phyloP scores from a whole-genome alignment of 2,797 vertebrate species.

The Phaenicophaeus curvirostris region DNA sequence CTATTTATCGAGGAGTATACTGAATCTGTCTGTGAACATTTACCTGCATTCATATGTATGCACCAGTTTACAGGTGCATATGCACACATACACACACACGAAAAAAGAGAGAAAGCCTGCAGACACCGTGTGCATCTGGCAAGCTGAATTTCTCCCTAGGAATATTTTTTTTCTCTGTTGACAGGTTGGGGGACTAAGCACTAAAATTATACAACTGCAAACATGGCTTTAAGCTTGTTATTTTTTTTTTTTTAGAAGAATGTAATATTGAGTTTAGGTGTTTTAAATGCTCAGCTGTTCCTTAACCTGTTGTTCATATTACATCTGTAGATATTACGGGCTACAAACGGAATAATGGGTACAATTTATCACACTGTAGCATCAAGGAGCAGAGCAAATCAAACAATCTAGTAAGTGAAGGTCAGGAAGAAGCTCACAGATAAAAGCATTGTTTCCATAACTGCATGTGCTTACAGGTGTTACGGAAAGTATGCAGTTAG shows the following conservation, averaged over 20 bases:
- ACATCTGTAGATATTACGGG: not conserved
- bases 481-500: not conserved
- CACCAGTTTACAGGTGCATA: not conserved
- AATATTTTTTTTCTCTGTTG: no score
- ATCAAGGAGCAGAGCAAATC: not conserved
- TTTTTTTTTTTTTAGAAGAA: not conserved
- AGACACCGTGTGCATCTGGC: no score
- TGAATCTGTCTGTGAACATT: not conserved
- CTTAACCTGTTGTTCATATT: not conserved
- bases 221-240: not conserved
- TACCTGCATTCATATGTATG: not conserved
- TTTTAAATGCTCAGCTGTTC: not conserved
- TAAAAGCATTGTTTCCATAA: not conserved
- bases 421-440: not conserved
- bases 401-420: not conserved
- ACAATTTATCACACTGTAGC: not conserved
- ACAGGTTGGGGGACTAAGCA: not conserved
- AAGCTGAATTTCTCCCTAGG: no score
- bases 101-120: no score
- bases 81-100: no score
- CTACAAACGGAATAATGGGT: not conserved
- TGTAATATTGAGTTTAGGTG: not conserved
- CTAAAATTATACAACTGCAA: not conserved
- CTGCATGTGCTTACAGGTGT: not conserved
- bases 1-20: not conserved